Evolutionary conservation across 2,888 invertebrate species (phyloP).

Genomic region (Neoascia interrupta): DNA sequence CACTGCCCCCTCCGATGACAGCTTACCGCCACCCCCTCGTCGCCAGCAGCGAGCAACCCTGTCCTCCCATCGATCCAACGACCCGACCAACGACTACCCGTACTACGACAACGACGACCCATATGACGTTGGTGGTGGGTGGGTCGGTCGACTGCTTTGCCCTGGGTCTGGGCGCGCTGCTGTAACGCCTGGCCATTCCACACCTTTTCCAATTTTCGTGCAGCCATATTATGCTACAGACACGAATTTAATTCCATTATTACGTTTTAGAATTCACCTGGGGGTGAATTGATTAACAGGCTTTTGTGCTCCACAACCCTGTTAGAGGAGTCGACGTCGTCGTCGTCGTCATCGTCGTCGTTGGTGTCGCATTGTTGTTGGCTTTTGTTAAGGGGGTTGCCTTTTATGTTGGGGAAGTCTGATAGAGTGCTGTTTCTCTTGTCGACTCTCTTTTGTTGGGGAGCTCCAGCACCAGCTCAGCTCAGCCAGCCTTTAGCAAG

Average conservation of each 20-base stretch:
- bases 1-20: slow-evolving; percentile 34
- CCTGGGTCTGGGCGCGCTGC: slow-evolving; percentile 38
- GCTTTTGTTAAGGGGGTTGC: not conserved
- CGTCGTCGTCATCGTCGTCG: not conserved
- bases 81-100: slow-evolving; percentile 17
- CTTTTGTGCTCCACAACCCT: slow-evolving; percentile 61
- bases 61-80: slow-evolving; percentile 44
- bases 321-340: not conserved
- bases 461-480: no score
- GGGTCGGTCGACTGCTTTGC: no score
- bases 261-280: slow-evolving; percentile 73
- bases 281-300: slow-evolving; percentile 73
- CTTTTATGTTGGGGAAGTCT: not conserved
- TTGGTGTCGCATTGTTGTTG: slow-evolving; percentile 49
- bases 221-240: slow-evolving; percentile 70
- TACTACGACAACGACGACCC: slow-evolving; percentile 29
- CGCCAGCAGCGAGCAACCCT: slow-evolving; percentile 5
- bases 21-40: slow-evolving; percentile 5
- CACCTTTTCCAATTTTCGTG: slow-evolving; percentile 70
- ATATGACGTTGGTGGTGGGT: slow-evolving; percentile 45
- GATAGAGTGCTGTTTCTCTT: slow-evolving; percentile 6
- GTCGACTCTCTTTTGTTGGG: slow-evolving; percentile 7
- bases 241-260: slow-evolving; percentile 73
- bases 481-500: no score
- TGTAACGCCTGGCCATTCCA: slow-evolving; percentile 68